phyloP scores from a whole-genome alignment of 37 sponge, comb jelly and placozoan species.

The Beroe ovata region DNA sequence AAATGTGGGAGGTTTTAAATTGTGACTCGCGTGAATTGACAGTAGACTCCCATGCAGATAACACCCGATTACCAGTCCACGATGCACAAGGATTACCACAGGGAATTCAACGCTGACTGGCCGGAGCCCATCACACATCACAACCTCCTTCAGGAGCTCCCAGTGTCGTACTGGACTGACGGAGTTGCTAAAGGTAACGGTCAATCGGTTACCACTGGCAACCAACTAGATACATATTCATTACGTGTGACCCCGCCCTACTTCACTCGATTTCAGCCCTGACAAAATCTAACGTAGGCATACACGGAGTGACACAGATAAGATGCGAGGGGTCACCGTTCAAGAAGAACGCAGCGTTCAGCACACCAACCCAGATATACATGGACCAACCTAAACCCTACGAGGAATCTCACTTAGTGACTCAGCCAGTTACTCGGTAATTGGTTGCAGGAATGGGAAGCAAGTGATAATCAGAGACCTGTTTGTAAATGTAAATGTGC shows the following conservation, averaged over 20 bases:
- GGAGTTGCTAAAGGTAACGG: constrained; percentile 41
- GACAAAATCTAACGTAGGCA: constrained; percentile 10
- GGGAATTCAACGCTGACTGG: constrained; percentile 18
- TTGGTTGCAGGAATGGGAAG: not conserved
- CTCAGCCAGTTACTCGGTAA: not conserved
- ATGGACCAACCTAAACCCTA: constrained; percentile 62
- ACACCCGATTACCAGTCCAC: constrained; percentile 42
- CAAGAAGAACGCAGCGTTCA: constrained; percentile 66
- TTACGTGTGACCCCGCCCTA: not conserved
- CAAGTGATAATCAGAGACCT: too few relatives aligned
- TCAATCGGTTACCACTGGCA: too few relatives aligned
- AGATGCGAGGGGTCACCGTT: constrained; percentile 37
- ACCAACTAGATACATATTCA: too few relatives aligned
- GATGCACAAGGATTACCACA: constrained; percentile 46
- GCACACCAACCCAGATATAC: constrained; percentile 60
- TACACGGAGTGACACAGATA: constrained; percentile 56
- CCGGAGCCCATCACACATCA: constrained; percentile 44
- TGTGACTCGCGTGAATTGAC: too few relatives aligned
- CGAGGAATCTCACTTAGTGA: constrained; percentile 20
- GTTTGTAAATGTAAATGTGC: too few relatives aligned
- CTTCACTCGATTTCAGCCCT: too few relatives aligned
- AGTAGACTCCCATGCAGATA: constrained; percentile 5
- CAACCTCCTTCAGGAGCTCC: constrained; percentile 44
- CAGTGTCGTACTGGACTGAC: constrained; percentile 64
- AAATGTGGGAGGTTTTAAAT: too few relatives aligned